Conservation (phyloP, 2,113 vertebrate genomes). For the Oryctolagus cuniculus region DNA sequence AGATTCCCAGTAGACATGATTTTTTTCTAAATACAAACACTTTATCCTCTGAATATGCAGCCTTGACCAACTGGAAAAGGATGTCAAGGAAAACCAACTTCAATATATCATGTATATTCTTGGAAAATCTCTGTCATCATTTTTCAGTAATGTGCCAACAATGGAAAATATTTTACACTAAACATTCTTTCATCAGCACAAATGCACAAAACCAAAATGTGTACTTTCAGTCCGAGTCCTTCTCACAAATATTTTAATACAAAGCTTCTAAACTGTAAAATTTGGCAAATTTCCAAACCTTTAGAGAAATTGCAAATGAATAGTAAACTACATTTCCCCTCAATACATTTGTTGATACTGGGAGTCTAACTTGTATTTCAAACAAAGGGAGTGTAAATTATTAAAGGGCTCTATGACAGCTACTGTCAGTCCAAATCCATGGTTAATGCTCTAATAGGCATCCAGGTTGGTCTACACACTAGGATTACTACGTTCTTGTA, state of each 20-base stretch:
- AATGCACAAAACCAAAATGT: constrained; percentile 49
- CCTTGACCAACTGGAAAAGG: constrained; percentile 48
- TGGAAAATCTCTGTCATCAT: constrained; percentile 51
- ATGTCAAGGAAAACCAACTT: constrained; percentile 64
- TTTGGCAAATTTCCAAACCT: constrained; percentile 38
- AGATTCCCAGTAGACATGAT: constrained; percentile 49
- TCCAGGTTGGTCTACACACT: background rate
- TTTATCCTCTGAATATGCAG: constrained; percentile 49
- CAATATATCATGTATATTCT: constrained; percentile 1
- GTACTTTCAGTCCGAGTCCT: constrained; percentile 44
- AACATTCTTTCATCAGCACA: constrained; percentile 52
- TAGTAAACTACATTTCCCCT: constrained; percentile 43
- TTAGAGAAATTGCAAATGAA: constrained; percentile 39
- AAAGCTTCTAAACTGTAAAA: constrained; percentile 64
- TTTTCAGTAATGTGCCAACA: constrained; percentile 56
- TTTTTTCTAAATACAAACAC: constrained; percentile 52
- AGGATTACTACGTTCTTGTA: constrained; percentile 54
- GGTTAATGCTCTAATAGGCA: constrained; percentile 3
- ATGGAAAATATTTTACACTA: constrained; percentile 46
- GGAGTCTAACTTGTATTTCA: constrained; percentile 44
- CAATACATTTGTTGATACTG: constrained; percentile 17
- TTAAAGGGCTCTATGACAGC: constrained; percentile 19
- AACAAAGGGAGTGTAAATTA: background rate
- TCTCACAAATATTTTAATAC: constrained; percentile 53
- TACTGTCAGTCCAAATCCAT: constrained; percentile 14